phyloP scores from a whole-genome alignment of 1,140 invertebrate genomes.

The Telenomus remus region DNA sequence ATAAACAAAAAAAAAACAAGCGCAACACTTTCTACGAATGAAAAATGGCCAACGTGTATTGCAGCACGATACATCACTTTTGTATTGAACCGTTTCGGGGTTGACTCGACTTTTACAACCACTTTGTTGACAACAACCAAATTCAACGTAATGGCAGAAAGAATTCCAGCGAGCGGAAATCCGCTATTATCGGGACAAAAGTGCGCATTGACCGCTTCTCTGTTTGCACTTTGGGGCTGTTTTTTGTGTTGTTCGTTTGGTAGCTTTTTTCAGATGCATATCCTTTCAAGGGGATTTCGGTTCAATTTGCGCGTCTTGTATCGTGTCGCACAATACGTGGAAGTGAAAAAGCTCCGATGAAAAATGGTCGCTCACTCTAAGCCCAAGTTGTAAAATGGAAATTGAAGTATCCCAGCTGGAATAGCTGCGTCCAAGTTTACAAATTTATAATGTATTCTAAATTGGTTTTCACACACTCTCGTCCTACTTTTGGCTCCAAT shows the following conservation, averaged over 20 bases:
- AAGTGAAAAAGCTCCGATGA: constrained; percentile 41
- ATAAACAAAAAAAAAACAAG: neutral
- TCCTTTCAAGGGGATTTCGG: constrained; percentile 35
- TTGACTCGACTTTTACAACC: constrained; percentile 3
- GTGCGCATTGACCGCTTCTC: neutral
- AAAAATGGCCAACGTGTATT: constrained; percentile 18
- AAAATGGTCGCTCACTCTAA: constrained; percentile 69
- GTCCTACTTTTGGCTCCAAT: constrained; percentile 11
- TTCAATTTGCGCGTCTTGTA: constrained; percentile 48
- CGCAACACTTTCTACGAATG: neutral
- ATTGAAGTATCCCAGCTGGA: constrained; percentile 84
- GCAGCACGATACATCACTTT: neutral
- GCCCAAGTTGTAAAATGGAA: constrained; percentile 80
- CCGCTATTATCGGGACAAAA: constrained; percentile 13
- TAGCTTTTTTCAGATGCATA: constrained; percentile 2
- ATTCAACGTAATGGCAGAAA: constrained; percentile 3
- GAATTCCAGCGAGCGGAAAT: constrained; percentile 17
- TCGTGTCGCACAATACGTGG: constrained; percentile 27
- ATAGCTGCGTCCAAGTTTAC: constrained; percentile 78
- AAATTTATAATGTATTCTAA: constrained; percentile 54
- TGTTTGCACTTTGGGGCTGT: constrained; percentile 23
- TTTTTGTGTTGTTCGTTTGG: too few species aligned
- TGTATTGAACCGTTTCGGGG: neutral
- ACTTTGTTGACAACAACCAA: constrained; percentile 11
- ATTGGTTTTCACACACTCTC: constrained; percentile 18